Conservation (phyloP, 1,140 invertebrate species). For the Drosophila kanapiae region DNA sequence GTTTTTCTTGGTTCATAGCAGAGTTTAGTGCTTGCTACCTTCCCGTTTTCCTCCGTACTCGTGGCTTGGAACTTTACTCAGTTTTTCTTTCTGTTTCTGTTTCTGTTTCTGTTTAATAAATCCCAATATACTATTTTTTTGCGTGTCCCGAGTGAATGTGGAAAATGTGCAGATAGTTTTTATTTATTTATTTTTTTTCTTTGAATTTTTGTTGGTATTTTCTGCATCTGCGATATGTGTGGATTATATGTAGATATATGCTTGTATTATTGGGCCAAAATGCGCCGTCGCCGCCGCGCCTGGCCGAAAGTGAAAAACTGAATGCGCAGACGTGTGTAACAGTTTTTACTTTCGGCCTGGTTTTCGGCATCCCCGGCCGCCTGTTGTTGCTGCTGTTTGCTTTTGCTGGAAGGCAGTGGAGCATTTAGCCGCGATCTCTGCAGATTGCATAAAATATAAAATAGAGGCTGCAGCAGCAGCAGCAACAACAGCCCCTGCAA, state of each 20-base stretch:
- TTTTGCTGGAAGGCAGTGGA: conserved; percentile 47
- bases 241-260: conserved; percentile 25
- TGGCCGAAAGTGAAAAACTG: conserved; percentile 74
- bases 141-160: conserved; percentile 52
- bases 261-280: conserved; percentile 32
- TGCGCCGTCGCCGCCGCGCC: conserved; percentile 41
- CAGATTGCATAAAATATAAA: conserved; percentile 75
- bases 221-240: conserved; percentile 1
- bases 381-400: conserved; percentile 32
- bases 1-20: neutral
- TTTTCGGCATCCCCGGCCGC: conserved; percentile 44
- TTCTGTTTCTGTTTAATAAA: neutral
- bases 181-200: neutral
- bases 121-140: conserved; percentile 38
- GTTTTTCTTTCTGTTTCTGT: conserved; percentile 25
- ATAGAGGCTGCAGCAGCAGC: conserved; percentile 32
- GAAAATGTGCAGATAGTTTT: conserved; percentile 45
- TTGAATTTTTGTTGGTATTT: neutral
- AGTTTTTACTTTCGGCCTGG: conserved; percentile 77
- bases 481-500: conserved; percentile 30
- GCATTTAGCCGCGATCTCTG: conserved; percentile 60
- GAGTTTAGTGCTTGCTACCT: neutral
- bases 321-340: conserved; percentile 80
- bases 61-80: conserved; percentile 20
- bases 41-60: neutral